phyloP scores from a whole-genome alignment of 2,888 invertebrate species.

The Busseola fusca region DNA sequence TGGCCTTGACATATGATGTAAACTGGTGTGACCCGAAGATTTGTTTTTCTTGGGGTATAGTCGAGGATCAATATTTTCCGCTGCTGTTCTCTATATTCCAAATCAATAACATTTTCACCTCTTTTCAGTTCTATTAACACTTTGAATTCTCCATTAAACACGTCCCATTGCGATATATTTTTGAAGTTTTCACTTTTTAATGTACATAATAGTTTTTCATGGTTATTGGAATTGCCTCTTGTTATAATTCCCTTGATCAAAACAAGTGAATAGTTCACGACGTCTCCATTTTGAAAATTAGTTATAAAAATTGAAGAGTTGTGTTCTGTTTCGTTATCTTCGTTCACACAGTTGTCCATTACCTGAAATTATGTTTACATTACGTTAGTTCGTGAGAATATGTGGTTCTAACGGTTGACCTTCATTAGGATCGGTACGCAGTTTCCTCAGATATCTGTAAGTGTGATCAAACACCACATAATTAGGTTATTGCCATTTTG shows the following conservation, averaged over 20 bases:
- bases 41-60: conserved; percentile 89
- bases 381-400: conserved; percentile 61
- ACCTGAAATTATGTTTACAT: conserved; percentile 80
- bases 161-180: conserved; percentile 88
- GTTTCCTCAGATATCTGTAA: conserved; percentile 69
- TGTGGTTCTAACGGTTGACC: conserved; percentile 63
- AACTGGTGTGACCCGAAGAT: conserved; percentile 92
- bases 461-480: conserved; percentile 68
- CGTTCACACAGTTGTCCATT: conserved; percentile 85
- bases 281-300: conserved; percentile 90
- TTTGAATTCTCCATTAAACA: conserved; percentile 92
- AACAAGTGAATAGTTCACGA: conserved; percentile 89
- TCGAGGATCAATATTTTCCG: conserved; percentile 84
- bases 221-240: conserved; percentile 80
- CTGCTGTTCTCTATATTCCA: conserved; percentile 88
- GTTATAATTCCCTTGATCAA: conserved; percentile 90
- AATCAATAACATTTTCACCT: conserved; percentile 90
- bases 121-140: conserved; percentile 90
- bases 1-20: conserved; percentile 95
- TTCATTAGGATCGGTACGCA: conserved; percentile 67
- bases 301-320: conserved; percentile 85
- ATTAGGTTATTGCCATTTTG: conserved; percentile 69
- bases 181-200: conserved; percentile 80
- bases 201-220: conserved; percentile 82
- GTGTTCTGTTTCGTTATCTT: conserved; percentile 83